phyloP scores from a whole-genome alignment of 2,113 vertebrate genomes.

The Dasyprocta punctata region DNA sequence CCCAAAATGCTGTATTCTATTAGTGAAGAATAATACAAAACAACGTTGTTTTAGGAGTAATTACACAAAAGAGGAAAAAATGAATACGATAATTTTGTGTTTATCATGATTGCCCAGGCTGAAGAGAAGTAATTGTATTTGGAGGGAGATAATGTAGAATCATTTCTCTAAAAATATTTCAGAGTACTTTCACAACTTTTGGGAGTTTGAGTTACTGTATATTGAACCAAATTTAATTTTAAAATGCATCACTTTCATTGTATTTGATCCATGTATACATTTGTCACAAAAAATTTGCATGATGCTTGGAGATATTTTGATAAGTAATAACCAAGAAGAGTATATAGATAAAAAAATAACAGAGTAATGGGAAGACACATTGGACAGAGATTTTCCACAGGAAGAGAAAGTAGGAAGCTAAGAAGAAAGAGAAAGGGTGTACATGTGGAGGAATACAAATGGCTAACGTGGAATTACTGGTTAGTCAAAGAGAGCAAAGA shows the following conservation, averaged over 20 bases:
- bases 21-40: slow-evolving; percentile 63
- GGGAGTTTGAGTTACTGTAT: background rate
- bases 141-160: slow-evolving; percentile 36
- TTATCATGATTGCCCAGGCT: slow-evolving; percentile 40
- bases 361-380: background rate
- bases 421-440: background rate
- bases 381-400: background rate
- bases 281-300: background rate
- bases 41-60: slow-evolving; percentile 60
- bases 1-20: slow-evolving; percentile 33
- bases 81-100: slow-evolving; percentile 66
- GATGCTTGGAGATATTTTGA: background rate
- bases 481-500: background rate
- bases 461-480: background rate
- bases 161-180: slow-evolving; percentile 47
- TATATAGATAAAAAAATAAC: background rate
- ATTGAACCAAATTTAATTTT: slow-evolving; percentile 61
- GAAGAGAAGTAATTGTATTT: slow-evolving; percentile 63
- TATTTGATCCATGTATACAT: background rate
- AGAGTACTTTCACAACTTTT: slow-evolving; percentile 55
- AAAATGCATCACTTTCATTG: background rate
- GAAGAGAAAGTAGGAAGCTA: background rate
- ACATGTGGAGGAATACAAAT: background rate
- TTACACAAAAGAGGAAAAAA: slow-evolving; percentile 61
- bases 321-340: background rate